These are phyloP conservation scores for Psittacula echo DNA, from an alignment of 2,797 vertebrate species.

Conservation along the genomic window DNA sequence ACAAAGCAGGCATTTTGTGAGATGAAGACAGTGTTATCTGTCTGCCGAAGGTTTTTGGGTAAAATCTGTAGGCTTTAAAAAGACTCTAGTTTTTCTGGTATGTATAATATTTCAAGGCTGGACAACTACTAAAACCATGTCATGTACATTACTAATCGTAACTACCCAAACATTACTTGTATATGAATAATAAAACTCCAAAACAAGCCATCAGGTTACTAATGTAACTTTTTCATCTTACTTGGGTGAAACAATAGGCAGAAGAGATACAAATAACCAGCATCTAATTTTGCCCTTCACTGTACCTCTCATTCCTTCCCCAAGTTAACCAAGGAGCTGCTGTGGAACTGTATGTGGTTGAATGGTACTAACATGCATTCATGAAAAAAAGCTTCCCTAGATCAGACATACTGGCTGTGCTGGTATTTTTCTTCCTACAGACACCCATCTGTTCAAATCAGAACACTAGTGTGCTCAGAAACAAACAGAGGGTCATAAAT, in stretches of 20 bases:
- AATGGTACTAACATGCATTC: background rate
- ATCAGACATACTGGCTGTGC: background rate
- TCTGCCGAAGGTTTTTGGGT: constrained; percentile 5
- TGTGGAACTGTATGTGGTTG: background rate
- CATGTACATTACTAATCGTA: background rate
- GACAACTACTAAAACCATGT: background rate
- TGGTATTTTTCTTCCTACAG: background rate
- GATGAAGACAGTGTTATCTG: background rate
- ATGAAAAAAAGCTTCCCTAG: background rate
- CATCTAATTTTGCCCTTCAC: background rate
- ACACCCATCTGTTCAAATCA: background rate
- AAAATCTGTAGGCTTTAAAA: background rate
- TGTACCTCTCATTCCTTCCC: background rate
- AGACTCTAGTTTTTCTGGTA: background rate
- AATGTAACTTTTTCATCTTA: background rate
- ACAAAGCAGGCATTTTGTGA: constrained; percentile 30
- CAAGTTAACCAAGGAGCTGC: background rate
- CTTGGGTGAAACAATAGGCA: background rate
- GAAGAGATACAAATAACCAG: background rate
- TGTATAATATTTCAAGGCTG: background rate
- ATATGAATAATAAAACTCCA: background rate
- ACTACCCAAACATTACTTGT: background rate
- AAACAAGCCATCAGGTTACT: background rate
- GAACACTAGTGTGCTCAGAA: background rate
- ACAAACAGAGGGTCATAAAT: background rate